phyloP scores from a whole-genome alignment of 1,140 invertebrate genomes.

The Chironomus striatipennis region DNA sequence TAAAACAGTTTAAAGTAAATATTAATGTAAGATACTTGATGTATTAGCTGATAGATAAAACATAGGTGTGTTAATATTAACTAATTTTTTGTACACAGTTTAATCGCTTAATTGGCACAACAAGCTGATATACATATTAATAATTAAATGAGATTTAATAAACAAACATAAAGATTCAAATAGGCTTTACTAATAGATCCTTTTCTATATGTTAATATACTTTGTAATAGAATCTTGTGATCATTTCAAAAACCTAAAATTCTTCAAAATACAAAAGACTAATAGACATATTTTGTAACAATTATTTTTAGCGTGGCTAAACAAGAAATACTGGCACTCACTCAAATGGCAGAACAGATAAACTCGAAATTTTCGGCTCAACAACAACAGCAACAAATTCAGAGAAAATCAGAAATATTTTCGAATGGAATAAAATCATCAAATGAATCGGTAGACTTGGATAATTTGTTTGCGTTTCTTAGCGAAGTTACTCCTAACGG shows the following conservation, averaged over 20 bases:
- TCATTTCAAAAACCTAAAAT: too few species aligned
- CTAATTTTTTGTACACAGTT: too few species aligned
- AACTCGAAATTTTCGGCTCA: slow-evolving; percentile 52
- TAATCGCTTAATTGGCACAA: too few species aligned
- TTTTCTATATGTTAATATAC: too few species aligned
- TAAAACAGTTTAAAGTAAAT: background rate
- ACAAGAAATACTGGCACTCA: slow-evolving; percentile 63
- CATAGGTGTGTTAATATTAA: background rate
- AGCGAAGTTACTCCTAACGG: slow-evolving; percentile 60
- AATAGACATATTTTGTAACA: too few species aligned
- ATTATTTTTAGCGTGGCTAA: slow-evolving; percentile 57
- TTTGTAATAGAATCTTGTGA: too few species aligned
- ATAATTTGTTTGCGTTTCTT: slow-evolving; percentile 88
- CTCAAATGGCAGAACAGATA: slow-evolving; percentile 66
- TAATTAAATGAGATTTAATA: too few species aligned
- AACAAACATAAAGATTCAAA: too few species aligned
- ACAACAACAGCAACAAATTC: slow-evolving; percentile 30
- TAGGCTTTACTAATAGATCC: too few species aligned
- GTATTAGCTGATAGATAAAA: background rate
- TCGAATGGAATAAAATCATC: background rate
- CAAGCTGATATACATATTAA: too few species aligned
- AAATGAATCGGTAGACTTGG: slow-evolving; percentile 73
- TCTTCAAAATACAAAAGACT: too few species aligned
- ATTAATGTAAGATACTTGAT: background rate
- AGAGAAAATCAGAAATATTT: background rate